phyloP scores from a whole-genome alignment of 2,113 vertebrate genomes.

The Notarius lentiginosus region DNA sequence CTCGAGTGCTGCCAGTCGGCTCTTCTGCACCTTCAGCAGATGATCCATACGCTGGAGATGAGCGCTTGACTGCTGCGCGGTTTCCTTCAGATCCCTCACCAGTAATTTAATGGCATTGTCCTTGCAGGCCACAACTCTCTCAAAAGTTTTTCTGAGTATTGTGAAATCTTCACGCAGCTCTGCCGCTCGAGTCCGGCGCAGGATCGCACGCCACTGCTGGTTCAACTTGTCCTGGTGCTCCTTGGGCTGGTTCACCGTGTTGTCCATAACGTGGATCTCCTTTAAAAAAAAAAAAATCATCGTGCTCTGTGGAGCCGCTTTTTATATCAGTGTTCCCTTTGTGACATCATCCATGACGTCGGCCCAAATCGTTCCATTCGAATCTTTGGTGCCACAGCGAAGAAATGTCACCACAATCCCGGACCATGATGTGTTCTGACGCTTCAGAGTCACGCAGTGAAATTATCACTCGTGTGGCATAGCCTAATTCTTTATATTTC shows the following conservation, averaged over 20 bases:
- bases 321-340: too few species aligned
- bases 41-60: slow-evolving; percentile 75
- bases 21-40: slow-evolving; percentile 75
- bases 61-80: slow-evolving; percentile 76
- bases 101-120: slow-evolving; percentile 77
- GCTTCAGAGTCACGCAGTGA: too few species aligned
- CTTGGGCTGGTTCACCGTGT: slow-evolving; percentile 62
- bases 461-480: too few species aligned
- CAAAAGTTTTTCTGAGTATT: slow-evolving; percentile 79
- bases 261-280: slow-evolving; percentile 52
- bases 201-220: slow-evolving; percentile 71
- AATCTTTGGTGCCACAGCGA: too few species aligned
- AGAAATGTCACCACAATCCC: too few species aligned
- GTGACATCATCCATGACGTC: too few species aligned
- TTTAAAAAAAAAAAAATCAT: too few species aligned
- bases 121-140: slow-evolving; percentile 80
- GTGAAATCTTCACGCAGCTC: slow-evolving; percentile 76
- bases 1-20: slow-evolving; percentile 68
- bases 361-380: too few species aligned
- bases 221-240: slow-evolving; percentile 63
- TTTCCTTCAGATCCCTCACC: slow-evolving; percentile 75
- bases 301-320: too few species aligned
- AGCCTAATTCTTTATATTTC: too few species aligned
- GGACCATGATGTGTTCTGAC: too few species aligned
- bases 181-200: slow-evolving; percentile 68